Conservation (phyloP, 2,797 vertebrate genomes). For the Aulostomus chinensis region DNA sequence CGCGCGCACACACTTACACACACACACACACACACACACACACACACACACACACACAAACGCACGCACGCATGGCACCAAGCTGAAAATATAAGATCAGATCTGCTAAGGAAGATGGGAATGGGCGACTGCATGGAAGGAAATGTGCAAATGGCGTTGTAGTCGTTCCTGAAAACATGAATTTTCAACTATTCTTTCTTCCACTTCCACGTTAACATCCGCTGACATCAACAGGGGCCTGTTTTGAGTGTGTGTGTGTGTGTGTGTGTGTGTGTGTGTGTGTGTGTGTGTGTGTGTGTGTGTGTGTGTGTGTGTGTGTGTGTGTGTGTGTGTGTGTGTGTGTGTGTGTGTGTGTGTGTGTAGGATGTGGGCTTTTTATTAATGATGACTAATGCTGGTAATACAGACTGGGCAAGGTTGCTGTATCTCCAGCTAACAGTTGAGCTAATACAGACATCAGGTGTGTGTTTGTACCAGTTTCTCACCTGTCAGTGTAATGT, state of each 20-base stretch:
- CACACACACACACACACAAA: conserved; percentile 7
- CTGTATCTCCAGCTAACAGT: neutral
- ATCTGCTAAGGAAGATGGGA: conserved; percentile 19
- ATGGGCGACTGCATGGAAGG: neutral
- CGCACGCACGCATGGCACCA: conserved; percentile 15
- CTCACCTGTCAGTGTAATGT: conserved; percentile 92
- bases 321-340: too few species aligned
- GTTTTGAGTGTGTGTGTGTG: too few species aligned
- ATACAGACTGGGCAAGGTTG: conserved; percentile 21
- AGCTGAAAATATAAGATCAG: conserved; percentile 31
- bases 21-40: neutral
- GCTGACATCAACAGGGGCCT: conserved; percentile 4
- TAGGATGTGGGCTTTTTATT: conserved; percentile 50
- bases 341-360: conserved; percentile 44
- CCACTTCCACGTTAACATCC: conserved; percentile 6
- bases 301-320: too few species aligned
- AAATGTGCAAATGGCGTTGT: too few species aligned
- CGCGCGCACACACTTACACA: conserved; percentile 9
- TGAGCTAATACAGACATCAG: neutral
- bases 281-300: too few species aligned
- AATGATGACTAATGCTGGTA: conserved; percentile 61
- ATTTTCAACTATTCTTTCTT: neutral
- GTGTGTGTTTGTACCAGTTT: neutral
- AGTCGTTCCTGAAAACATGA: too few species aligned
- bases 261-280: too few species aligned